Conservation (phyloP, 1,140 invertebrate genomes). For the Hormaphis cornu region DNA sequence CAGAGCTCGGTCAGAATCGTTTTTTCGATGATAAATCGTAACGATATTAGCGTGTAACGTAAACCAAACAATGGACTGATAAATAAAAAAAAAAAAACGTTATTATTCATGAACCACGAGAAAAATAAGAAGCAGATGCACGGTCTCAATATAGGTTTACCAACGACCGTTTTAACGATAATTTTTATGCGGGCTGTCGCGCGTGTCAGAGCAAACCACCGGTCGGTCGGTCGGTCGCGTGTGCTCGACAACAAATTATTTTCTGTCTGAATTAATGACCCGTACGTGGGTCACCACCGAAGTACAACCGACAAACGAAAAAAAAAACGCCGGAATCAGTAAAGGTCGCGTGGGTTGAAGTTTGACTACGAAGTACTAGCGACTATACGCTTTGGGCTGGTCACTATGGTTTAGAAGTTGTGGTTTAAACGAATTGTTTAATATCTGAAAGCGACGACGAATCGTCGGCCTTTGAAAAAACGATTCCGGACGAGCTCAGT, state of each 20-base stretch:
- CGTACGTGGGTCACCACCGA: background rate
- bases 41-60: too few relatives aligned
- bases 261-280: background rate
- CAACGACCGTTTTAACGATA: background rate
- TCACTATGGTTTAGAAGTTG: too few relatives aligned
- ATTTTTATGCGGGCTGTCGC: constrained; percentile 11
- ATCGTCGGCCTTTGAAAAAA: too few relatives aligned
- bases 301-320: background rate
- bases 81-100: constrained; percentile 8
- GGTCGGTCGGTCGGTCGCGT: background rate
- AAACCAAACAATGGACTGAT: background rate
- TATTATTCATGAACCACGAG: constrained; percentile 26
- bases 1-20: too few relatives aligned
- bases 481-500: too few relatives aligned
- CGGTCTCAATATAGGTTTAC: background rate
- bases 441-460: too few relatives aligned
- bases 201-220: background rate
- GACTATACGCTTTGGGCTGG: too few relatives aligned
- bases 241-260: background rate
- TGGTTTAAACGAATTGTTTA: too few relatives aligned
- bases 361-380: too few relatives aligned
- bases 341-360: too few relatives aligned
- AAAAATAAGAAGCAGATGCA: background rate
- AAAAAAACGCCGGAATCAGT: too few relatives aligned
- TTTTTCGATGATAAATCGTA: too few relatives aligned